phyloP scores from a whole-genome alignment of 2,797 vertebrate genomes.

The Ambastaia sidthimunki region DNA sequence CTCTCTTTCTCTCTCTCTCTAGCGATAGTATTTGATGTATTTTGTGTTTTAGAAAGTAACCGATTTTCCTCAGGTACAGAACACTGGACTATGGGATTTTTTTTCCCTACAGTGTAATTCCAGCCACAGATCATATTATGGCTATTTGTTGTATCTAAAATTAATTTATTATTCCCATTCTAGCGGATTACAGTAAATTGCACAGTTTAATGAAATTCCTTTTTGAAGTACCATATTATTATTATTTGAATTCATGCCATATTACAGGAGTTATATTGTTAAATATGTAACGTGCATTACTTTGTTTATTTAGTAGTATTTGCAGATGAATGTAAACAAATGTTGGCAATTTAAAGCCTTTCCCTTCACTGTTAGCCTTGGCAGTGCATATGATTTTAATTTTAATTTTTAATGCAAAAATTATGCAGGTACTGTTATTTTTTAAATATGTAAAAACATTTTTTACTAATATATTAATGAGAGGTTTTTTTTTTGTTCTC shows the following conservation, averaged over 20 bases:
- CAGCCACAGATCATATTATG: neutral
- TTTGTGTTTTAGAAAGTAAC: neutral
- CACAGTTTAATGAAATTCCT: neutral
- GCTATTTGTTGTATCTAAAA: neutral
- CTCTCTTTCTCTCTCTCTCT: neutral
- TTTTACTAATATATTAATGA: too few relatives aligned
- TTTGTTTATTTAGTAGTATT: neutral
- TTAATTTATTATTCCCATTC: too few relatives aligned
- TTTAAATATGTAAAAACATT: neutral
- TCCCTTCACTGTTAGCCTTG: neutral
- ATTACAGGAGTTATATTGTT: neutral
- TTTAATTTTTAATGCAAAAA: neutral
- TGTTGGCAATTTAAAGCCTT: neutral
- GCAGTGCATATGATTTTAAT: neutral
- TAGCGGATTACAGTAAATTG: neutral
- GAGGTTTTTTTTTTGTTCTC: too few relatives aligned
- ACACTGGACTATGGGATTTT: neutral
- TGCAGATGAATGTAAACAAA: neutral
- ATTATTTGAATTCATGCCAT: neutral
- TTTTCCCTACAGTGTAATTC: neutral
- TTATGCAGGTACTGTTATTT: neutral
- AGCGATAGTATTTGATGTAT: neutral
- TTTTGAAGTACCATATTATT: neutral
- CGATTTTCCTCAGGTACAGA: neutral
- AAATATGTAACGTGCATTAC: neutral